Base-by-base conservation (phyloP, 2,113 vertebrate genomes). In the Montifringilla adamsi region DNA sequence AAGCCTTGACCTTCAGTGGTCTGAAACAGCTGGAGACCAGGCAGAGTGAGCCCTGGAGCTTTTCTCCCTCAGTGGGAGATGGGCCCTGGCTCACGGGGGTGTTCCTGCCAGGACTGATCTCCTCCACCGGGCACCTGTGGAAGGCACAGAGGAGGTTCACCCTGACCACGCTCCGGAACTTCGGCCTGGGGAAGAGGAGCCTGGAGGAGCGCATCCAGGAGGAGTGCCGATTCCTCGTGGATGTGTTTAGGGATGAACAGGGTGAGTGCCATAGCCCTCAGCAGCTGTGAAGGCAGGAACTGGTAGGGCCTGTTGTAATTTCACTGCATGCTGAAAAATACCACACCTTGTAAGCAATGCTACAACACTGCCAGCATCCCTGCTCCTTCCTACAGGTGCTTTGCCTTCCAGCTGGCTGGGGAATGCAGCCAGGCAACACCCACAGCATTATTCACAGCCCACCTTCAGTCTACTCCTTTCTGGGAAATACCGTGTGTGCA, bases 171-270 rank as follows among this genome's bases (percentile, higher is more conserved):
- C 97, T 99, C 23, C 97, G 96, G 44, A 98, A 98, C 94, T 98
- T 99, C 16, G 98, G 98, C 59, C 5, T 98, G 92, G 98, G 98
- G 19, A 98, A 98, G 91, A 97, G 94, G 62, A 87, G 95, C 66
- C 86, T 98, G 90, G 98, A 98, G 91, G 95, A 97, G 6, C 96
- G 96, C n/a, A 98, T 99, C 58, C 97, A 98, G 90, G 97, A 98
- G 37, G 99, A 99, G 80, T 96, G 97, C 56, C 28, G 4, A 0
- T 97, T n/a, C 74, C 97, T 99, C 1, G 58, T 14, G 8, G 98
- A 98, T 7, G 97, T 13, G 0, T 93, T 99, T 2, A 7, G 77
- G 37, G 96, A 97, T 6, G 96, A 98, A 10, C 96, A 98, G 56
- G 98, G 99, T 98, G 53, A 85, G 91, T 56, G 50, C 21, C 39